Conservation (phyloP, 2,888 invertebrate species). For the Altica lythri region DNA sequence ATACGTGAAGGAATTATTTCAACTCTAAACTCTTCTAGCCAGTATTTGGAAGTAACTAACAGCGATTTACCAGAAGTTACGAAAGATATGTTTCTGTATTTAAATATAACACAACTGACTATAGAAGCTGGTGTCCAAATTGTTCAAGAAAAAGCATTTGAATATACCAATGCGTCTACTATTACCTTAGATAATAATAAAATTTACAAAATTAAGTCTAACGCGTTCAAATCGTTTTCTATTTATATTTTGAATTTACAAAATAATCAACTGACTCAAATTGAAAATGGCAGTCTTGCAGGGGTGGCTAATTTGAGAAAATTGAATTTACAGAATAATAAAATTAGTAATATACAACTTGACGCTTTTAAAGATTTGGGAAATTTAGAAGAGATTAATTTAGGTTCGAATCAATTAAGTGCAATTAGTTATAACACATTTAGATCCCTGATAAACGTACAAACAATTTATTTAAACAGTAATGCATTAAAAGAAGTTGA, state of each 20-base stretch:
- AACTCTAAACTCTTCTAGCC: constrained; percentile 8
- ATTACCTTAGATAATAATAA: constrained; percentile 24
- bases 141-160: constrained; percentile 24
- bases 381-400: constrained; percentile 22
- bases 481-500: constrained; percentile 21
- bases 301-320: constrained; percentile 23
- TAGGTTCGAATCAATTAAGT: constrained; percentile 23
- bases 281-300: constrained; percentile 8
- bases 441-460: constrained; percentile 7
- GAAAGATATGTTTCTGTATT: constrained; percentile 16
- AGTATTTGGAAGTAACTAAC: constrained; percentile 15
- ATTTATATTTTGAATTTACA: constrained; percentile 21
- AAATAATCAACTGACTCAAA: constrained; percentile 24
- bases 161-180: constrained; percentile 20
- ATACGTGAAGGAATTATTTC: constrained; percentile 15
- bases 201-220: constrained; percentile 21
- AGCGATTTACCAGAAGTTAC: constrained; percentile 28
- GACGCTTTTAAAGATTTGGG: constrained; percentile 24
- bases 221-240: constrained; percentile 25
- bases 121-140: constrained; percentile 21
- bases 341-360: constrained; percentile 20
- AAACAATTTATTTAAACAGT: constrained; percentile 23
- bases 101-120: constrained; percentile 23
- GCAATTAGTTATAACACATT: constrained; percentile 7
- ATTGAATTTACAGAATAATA: constrained; percentile 25